These are phyloP conservation scores for Morpho achilles DNA, from an alignment of 2,888 invertebrate genomes.

Conservation along the genomic window DNA sequence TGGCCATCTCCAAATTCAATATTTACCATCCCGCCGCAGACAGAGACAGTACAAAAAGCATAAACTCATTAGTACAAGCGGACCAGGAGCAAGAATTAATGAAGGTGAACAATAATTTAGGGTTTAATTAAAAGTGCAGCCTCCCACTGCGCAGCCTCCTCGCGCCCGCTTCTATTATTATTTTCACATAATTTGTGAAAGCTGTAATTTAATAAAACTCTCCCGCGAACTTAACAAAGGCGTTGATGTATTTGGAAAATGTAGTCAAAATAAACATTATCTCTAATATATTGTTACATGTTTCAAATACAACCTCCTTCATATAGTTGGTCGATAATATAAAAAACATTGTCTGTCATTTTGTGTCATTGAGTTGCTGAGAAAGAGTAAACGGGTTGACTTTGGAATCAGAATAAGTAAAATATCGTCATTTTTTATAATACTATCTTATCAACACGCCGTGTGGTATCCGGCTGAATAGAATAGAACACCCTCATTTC, in stretches of 20 bases:
- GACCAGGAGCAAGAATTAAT: slow-evolving; percentile 76
- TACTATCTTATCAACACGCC: no score
- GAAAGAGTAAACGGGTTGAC: no score
- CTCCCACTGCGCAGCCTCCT: slow-evolving; percentile 60
- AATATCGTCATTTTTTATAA: no score
- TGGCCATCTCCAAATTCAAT: neutral
- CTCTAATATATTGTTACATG: neutral
- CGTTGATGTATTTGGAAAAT: slow-evolving; percentile 36
- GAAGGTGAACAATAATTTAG: slow-evolving; percentile 79
- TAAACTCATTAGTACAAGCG: slow-evolving; percentile 71
- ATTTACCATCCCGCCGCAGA: slow-evolving; percentile 21
- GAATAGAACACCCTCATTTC: no score
- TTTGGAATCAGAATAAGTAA: no score
- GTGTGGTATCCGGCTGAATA: no score
- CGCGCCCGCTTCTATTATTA: slow-evolving; percentile 58
- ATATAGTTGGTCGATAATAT: no score
- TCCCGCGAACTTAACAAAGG: slow-evolving; percentile 34
- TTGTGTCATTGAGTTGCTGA: no score
- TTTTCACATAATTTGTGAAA: slow-evolving; percentile 74
- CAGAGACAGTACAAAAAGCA: slow-evolving; percentile 63
- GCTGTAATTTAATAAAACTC: slow-evolving; percentile 74
- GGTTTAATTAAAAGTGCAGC: slow-evolving; percentile 78
- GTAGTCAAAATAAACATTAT: neutral
- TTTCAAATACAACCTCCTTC: no score
- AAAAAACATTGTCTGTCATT: no score